Base-by-base conservation (phyloP, 2,888 invertebrate species). In the Matsumyia berberina region DNA sequence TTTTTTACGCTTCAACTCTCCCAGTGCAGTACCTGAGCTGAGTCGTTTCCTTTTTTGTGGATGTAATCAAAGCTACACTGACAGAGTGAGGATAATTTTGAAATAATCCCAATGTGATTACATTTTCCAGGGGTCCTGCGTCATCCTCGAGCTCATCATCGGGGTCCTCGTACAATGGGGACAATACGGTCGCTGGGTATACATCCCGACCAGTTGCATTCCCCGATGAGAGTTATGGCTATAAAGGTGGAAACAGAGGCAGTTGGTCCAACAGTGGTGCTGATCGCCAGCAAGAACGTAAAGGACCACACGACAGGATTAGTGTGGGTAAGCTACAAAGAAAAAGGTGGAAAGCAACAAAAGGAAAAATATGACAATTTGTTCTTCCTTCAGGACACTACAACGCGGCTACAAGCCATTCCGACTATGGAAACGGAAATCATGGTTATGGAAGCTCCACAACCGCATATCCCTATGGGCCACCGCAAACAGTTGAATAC, bases 401-500 rank as follows among this genome's bases (percentile, higher is more conserved):
- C 29, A 69, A 55, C 35, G 39, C 62, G 7, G 62, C 15, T 49
- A 35, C 64, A 24, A 55, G 66, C 24, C 81, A 81, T 29, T 57
- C 58, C 11, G 86, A 85, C 8, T 91, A 91, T 90, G 93, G 92
- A 4, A 93, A 91, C 12, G 88, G 87, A 12, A 87, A 86, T 42
- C 89, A 89, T 76, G 88, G 88, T 11, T 86, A 86, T 33, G 79
- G 77, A 3, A 44, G 74, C 17, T 51, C 60, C 17, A 58, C 74
- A 9, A 76, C 60, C 29, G 67, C 62, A 17, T 64, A 66, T 57
- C 86, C 88, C n/a, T 88, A 88, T 44, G 88, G 88, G 33, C 86
- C 85, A 19, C 86, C 88, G 39, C 83, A 86, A 77, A 76, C 87
- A 70, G 76, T 87, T 57, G 87, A 88, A 86, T 86, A 86, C 46